A percentile compares a stretch with the other conserved stretches of the same genome.
Conservation (phyloP, 2,888 invertebrate genomes). For the Oscheius onirici region DNA sequence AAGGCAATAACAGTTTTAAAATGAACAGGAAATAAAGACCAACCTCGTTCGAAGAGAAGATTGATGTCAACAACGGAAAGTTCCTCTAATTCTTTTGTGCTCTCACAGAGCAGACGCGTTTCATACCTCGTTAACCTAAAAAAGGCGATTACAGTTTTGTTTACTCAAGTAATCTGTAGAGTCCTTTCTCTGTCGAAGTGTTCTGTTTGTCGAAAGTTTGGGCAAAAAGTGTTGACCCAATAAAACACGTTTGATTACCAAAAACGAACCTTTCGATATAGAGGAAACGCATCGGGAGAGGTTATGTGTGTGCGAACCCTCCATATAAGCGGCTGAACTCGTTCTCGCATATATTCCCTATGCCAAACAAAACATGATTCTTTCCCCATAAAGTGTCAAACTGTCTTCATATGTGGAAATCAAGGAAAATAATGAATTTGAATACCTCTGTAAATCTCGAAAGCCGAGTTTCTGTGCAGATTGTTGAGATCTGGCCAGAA, state of each 20-base stretch:
- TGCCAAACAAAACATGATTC: conserved; percentile 7
- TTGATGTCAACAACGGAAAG: conserved; percentile 52
- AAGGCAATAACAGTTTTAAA: too few species aligned
- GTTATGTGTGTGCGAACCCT: neutral
- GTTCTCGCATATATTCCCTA: conserved; percentile 15
- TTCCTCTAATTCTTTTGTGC: conserved; percentile 52
- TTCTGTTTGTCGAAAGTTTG: neutral
- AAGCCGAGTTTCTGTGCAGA: conserved; percentile 44
- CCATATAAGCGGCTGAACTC: conserved; percentile 17
- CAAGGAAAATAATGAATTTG: too few species aligned
- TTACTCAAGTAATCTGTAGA: conserved; percentile 11
- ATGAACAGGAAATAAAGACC: neutral
- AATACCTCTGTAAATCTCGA: conserved; percentile 45
- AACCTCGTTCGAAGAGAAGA: conserved; percentile 48
- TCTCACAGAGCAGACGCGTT: conserved; percentile 54
- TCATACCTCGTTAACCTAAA: conserved; percentile 58
- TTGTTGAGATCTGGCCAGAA: conserved; percentile 45
- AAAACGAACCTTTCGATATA: conserved; percentile 20
- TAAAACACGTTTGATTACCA: conserved; percentile 2
- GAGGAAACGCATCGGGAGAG: conserved; percentile 19
- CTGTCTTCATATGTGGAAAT: neutral
- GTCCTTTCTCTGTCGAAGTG: neutral
- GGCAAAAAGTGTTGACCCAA: conserved; percentile 7
- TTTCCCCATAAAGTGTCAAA: neutral
- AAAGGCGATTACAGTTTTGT: conserved; percentile 14